These are phyloP conservation scores for Xiphophorus maculatus DNA, from an alignment of 2,113 vertebrate genomes.

Conservation along the genomic window DNA sequence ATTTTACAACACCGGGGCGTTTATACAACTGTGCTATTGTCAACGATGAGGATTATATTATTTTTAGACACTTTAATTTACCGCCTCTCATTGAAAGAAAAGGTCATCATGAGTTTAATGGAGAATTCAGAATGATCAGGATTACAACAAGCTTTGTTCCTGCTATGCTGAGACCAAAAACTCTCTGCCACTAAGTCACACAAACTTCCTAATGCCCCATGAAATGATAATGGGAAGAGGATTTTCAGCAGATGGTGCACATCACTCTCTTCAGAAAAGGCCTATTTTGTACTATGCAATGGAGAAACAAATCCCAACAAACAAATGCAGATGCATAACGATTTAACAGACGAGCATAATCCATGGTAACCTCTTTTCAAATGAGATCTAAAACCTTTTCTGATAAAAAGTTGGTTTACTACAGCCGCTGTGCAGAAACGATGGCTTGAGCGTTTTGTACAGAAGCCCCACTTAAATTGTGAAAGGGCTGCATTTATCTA, in stretches of 20 bases:
- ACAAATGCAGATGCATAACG: neutral
- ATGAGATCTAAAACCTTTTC: neutral
- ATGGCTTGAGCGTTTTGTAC: neutral
- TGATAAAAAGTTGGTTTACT: neutral
- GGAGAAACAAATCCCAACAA: neutral
- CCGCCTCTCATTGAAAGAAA: constrained; percentile 65
- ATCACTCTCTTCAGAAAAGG: neutral
- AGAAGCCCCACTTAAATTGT: neutral
- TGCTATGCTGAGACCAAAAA: constrained; percentile 54
- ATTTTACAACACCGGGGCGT: constrained; percentile 54
- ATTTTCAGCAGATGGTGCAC: constrained; percentile 9
- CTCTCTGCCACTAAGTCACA: constrained; percentile 52
- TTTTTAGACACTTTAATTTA: constrained; percentile 73
- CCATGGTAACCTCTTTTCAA: neutral
- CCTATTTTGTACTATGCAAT: neutral
- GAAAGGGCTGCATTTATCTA: neutral
- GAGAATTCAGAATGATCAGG: constrained; percentile 69
- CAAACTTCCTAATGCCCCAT: constrained; percentile 29
- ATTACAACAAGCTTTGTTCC: constrained; percentile 72
- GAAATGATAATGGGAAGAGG: constrained; percentile 10
- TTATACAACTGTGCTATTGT: constrained; percentile 40
- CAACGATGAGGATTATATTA: constrained; percentile 69
- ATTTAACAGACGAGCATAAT: neutral
- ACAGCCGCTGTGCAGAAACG: neutral
- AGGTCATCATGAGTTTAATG: constrained; percentile 72